Evolutionary conservation across 2,113 vertebrate species (phyloP), one percentile per base, ranked within the genome.

Genomic region (Serilophus lunatus): DNA sequence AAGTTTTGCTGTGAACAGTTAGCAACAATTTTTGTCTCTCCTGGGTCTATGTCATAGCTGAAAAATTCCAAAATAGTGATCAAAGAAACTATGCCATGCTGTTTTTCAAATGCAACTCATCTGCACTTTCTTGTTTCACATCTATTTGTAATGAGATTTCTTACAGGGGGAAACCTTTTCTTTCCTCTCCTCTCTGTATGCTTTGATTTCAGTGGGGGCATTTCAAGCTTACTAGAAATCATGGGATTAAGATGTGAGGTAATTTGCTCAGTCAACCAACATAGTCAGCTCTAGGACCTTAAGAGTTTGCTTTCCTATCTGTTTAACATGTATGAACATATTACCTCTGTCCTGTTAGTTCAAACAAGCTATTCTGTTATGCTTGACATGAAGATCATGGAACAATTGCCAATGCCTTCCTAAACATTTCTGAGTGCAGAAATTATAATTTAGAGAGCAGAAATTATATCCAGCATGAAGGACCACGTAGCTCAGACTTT

Each of bases 61-160:
- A 92, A 35, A 65, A 42, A 56, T 88, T 65, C 57, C 57, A 65
- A 77, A 82, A 61, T 53, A 35, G 6, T 64, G 12, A 11, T 40
- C 6, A 8, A 89, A 61, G 40, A 91, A 82, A 65, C 19, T 18
- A 33, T 44, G 53, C 25, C 25, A 2, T 61, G 60, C 61, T 68
- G 13, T 36, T 92, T 60, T 31, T 83, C 56, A 68, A 29, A 88
- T 50, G 59, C 36, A 88, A 61, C 49, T 95, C n/a, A 19, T 54
- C 50, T 72, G 31, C 14, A n/a, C 59, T 94, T 93, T 82, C 57
- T 29, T 1, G 2, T 75, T 87, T 72, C 66, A 33, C 25, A 14
- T 26, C 42, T 93, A 18, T 16, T 65, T 94, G 12, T 95, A 91
- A 96, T 23, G 18, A 94, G 33, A 82, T 97, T 92, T 95, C 87